Conservation (phyloP, 2,797 vertebrate species). For the Cirrhinus molitorella region DNA sequence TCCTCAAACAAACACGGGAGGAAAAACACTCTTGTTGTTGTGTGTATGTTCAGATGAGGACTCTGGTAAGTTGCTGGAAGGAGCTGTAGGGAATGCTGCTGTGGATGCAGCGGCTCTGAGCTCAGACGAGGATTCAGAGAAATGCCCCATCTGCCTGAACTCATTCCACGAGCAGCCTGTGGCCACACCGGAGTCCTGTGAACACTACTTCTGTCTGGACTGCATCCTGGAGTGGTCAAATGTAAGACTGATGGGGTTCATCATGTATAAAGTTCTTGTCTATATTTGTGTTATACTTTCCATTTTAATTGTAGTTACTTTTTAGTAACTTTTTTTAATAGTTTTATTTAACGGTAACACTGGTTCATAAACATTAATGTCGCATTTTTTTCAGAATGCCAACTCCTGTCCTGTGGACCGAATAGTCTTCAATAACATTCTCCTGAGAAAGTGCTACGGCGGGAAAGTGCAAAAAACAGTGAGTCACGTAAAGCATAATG, state of each 20-base stretch:
- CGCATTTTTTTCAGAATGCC: constrained; percentile 83
- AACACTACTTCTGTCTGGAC: constrained; percentile 97
- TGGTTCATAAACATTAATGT: background rate
- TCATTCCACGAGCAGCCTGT: constrained; percentile 90
- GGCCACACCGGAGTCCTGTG: constrained; percentile 93
- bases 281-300: background rate
- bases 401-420: constrained; percentile 98
- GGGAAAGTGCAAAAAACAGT: constrained; percentile 93
- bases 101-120: constrained; percentile 65
- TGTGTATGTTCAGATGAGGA: constrained; percentile 73
- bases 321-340: background rate
- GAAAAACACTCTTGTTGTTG: background rate
- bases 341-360: too few species aligned
- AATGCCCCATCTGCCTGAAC: constrained; percentile 97
- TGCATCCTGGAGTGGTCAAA: constrained; percentile 97
- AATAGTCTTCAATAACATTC: constrained; percentile 87
- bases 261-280: background rate
- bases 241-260: constrained; percentile 75
- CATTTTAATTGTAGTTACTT: background rate
- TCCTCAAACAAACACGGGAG: background rate
- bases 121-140: constrained; percentile 92
- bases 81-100: constrained; percentile 48
- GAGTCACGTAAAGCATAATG: constrained; percentile 36
- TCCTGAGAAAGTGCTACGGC: constrained; percentile 85
- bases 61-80: constrained; percentile 70